Conservation (phyloP, 2,113 vertebrate genomes). For the Oplegnathus fasciatus region DNA sequence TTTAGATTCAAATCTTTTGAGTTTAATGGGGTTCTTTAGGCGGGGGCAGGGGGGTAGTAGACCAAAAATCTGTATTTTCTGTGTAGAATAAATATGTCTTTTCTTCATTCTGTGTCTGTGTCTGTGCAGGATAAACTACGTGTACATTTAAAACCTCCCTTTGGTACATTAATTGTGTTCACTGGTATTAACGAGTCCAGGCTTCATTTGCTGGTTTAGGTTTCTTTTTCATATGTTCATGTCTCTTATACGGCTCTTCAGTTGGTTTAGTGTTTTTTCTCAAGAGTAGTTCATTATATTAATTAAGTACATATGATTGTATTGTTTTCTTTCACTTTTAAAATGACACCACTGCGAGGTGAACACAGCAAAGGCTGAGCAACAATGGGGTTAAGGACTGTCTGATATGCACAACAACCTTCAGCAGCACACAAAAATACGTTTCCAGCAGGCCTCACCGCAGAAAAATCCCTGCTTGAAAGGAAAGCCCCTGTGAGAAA, state of each 20-base stretch:
- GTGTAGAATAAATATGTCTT: neutral
- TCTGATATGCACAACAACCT: neutral
- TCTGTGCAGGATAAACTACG: no score
- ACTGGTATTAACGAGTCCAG: neutral
- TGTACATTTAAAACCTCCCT: neutral
- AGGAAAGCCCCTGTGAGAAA: neutral
- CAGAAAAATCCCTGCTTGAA: neutral
- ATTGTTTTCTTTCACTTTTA: neutral
- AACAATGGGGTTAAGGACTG: neutral
- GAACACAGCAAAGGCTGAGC: neutral
- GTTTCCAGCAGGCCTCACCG: neutral
- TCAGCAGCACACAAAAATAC: no score
- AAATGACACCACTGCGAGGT: neutral
- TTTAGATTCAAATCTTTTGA: neutral
- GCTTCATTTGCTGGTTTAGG: neutral
- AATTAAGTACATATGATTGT: neutral
- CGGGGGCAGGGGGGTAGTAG: neutral
- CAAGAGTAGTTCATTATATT: no score
- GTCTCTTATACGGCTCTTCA: neutral
- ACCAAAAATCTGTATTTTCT: neutral
- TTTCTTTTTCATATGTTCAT: neutral
- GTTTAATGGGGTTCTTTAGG: neutral
- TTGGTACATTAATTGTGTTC: neutral
- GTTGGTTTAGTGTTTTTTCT: neutral
- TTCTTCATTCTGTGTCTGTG: no score